Percentiles rank a stretch among this genome's conserved stretches.
These are phyloP conservation scores for Marisa cornuarietis DNA, from an alignment of 1,140 invertebrate genomes.

Conservation along the genomic window DNA sequence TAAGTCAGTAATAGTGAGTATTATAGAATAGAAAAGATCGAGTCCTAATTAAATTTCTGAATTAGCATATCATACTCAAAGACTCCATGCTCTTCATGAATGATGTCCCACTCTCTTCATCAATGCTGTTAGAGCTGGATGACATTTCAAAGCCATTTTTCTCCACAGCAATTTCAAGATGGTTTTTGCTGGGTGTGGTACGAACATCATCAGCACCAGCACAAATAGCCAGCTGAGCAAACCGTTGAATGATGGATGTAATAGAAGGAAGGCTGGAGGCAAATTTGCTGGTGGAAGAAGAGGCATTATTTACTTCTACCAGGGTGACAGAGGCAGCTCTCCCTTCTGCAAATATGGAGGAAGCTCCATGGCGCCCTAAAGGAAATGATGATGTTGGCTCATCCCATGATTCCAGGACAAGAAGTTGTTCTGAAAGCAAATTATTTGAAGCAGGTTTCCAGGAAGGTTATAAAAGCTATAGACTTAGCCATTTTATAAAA, in stretches of 20 bases:
- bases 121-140: background rate
- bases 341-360: constrained; percentile 27
- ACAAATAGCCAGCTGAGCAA: constrained; percentile 28
- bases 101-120: background rate
- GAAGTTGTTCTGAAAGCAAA: constrained; percentile 13
- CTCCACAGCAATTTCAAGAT: constrained; percentile 23
- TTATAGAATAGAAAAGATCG: background rate
- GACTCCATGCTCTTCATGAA: background rate
- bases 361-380: constrained; percentile 22
- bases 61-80: background rate
- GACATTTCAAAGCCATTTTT: constrained; percentile 1
- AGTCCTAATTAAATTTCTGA: too few relatives aligned
- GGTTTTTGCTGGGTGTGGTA: background rate
- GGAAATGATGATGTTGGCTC: constrained; percentile 29
- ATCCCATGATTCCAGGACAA: constrained; percentile 27
- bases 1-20: background rate
- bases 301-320: background rate
- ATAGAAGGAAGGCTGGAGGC: background rate
- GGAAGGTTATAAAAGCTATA: too few relatives aligned
- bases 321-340: constrained; percentile 25
- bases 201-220: constrained; percentile 28
- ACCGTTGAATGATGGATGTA: background rate
- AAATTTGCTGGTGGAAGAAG: too few relatives aligned
- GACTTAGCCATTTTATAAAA: too few relatives aligned
- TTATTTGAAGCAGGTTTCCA: background rate